phyloP scores from a whole-genome alignment of 2,113 vertebrate genomes.

The Apteryx mantelli region DNA sequence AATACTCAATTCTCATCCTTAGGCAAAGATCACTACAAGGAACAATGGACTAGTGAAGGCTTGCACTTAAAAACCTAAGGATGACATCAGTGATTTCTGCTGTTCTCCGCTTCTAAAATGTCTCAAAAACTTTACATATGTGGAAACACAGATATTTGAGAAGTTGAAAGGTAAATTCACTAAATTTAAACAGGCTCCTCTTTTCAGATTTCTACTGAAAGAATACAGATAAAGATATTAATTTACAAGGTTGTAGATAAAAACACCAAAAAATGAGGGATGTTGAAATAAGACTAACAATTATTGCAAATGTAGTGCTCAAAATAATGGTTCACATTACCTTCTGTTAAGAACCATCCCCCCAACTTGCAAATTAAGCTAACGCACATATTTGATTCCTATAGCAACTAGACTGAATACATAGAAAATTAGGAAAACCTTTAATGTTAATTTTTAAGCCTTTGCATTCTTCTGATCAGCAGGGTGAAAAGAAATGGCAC shows the following conservation, averaged over 20 bases:
- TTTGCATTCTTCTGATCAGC: not conserved
- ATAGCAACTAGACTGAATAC: not conserved
- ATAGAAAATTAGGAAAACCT: not conserved
- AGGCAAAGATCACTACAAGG: not conserved
- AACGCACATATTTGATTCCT: not conserved
- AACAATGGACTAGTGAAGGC: not conserved
- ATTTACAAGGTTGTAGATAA: not conserved
- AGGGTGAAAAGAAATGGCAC: not conserved
- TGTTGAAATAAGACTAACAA: not conserved
- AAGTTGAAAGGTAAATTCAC: not conserved
- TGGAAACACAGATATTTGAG: not conserved
- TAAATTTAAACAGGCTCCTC: not conserved
- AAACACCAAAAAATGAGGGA: not conserved
- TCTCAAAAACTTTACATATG: not conserved
- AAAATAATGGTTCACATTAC: not conserved
- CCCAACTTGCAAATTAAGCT: not conserved
- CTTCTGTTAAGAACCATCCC: not conserved
- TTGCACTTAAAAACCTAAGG: not conserved
- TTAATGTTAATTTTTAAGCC: not conserved
- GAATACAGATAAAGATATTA: not conserved
- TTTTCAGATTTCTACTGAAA: not conserved
- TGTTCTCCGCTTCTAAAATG: not conserved
- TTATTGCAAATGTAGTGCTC: not conserved
- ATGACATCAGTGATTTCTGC: not conserved
- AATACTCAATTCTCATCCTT: not conserved